Evolutionary conservation across 2,113 vertebrate species (phyloP).

Genomic region (Phrynocephalus versicolor): DNA sequence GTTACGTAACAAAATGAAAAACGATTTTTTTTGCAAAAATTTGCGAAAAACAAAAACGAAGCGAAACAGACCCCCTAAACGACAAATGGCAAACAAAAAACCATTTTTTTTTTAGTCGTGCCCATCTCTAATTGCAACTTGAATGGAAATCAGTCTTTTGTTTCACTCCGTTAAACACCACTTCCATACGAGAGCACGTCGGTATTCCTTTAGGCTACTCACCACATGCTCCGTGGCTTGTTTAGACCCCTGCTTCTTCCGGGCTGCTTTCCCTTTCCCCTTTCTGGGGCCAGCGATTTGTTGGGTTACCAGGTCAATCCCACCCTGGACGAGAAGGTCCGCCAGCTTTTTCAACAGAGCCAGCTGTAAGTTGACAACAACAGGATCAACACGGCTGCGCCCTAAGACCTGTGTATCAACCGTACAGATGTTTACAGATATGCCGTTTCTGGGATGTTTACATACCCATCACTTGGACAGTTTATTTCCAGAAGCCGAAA

Average conservation of each 20-base stretch:
- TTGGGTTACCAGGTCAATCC: constrained; percentile 75
- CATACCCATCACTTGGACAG: background rate
- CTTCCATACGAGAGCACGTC: background rate
- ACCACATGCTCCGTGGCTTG: constrained; percentile 67
- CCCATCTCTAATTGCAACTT: too few relatives aligned
- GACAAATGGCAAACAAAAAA: too few relatives aligned
- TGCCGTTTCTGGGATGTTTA: too few relatives aligned
- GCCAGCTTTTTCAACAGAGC: constrained; percentile 84
- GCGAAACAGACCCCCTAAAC: too few relatives aligned
- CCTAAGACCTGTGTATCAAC: too few relatives aligned
- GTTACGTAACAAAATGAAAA: too few relatives aligned
- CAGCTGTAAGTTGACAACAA: constrained; percentile 71
- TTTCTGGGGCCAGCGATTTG: constrained; percentile 64
- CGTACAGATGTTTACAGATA: too few relatives aligned
- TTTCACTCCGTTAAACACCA: background rate
- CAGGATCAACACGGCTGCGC: background rate
- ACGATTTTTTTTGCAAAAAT: too few relatives aligned
- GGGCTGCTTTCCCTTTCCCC: constrained; percentile 48
- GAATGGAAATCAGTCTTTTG: background rate
- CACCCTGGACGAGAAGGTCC: constrained; percentile 76
- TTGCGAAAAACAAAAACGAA: too few relatives aligned
- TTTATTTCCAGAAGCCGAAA: background rate
- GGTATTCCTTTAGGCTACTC: constrained; percentile 12
- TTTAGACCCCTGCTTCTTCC: constrained; percentile 67
- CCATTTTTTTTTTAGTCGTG: too few relatives aligned